These are phyloP conservation scores for Zaprionus tsacasi DNA, from an alignment of 1,140 invertebrate species.

Conservation along the genomic window DNA sequence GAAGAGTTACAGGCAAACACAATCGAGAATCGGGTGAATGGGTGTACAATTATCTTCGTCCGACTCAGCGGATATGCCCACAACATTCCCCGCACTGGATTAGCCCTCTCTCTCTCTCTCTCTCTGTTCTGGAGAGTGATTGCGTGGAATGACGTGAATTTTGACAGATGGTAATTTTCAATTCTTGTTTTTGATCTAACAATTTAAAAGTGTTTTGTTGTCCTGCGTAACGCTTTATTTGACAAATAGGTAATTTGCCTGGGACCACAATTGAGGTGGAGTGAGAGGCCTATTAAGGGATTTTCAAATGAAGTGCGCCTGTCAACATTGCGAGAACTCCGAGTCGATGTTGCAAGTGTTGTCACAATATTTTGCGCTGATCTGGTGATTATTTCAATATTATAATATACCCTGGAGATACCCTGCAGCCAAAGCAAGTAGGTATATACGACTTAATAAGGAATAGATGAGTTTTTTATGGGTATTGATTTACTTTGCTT, in stretches of 20 bases:
- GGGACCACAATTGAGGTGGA: slow-evolving; percentile 15
- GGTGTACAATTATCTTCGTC: slow-evolving; percentile 55
- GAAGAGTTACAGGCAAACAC: slow-evolving; percentile 59
- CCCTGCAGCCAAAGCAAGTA: neutral
- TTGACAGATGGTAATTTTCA: slow-evolving; percentile 81
- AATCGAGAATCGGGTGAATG: slow-evolving; percentile 22
- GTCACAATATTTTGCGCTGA: slow-evolving; percentile 70
- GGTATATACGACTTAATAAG: too few relatives aligned
- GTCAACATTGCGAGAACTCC: slow-evolving; percentile 26
- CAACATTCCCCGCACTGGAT: slow-evolving; percentile 35
- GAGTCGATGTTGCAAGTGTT: slow-evolving; percentile 50
- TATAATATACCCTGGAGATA: neutral
- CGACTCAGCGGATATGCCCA: slow-evolving; percentile 34
- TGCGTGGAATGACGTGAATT: slow-evolving; percentile 75
- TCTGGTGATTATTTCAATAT: slow-evolving; percentile 26
- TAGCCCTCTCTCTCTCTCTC: slow-evolving; percentile 25
- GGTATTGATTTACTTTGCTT: too few relatives aligned
- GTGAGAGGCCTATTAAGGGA: slow-evolving; percentile 51
- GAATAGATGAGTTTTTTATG: neutral
- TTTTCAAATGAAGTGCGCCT: slow-evolving; percentile 32
- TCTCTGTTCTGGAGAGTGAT: slow-evolving; percentile 51
- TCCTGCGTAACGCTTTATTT: slow-evolving; percentile 69
- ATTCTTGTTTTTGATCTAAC: slow-evolving; percentile 78
- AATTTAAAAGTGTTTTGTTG: slow-evolving; percentile 82
- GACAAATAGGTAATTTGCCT: slow-evolving; percentile 75